These are phyloP conservation scores for Salvator merianae DNA, from an alignment of 2,113 vertebrate genomes.

Conservation along the genomic window DNA sequence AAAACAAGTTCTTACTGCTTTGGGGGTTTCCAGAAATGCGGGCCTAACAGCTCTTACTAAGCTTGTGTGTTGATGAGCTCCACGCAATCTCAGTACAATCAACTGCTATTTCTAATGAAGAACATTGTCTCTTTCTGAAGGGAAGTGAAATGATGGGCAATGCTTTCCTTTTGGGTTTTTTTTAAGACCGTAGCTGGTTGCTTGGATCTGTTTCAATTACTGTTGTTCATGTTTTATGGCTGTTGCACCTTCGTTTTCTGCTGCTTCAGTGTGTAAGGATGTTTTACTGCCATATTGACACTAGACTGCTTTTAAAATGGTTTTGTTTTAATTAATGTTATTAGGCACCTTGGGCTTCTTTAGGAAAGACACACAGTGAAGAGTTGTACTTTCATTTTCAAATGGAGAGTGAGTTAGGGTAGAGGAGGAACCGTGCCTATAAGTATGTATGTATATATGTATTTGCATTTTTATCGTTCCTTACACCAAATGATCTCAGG, in stretches of 20 bases:
- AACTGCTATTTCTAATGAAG: neutral
- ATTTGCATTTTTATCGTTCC: neutral
- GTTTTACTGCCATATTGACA: neutral
- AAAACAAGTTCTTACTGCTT: neutral
- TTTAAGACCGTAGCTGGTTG: neutral
- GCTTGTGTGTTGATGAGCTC: neutral
- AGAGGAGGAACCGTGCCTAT: neutral
- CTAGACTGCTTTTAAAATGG: neutral
- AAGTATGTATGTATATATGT: neutral
- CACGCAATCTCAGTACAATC: neutral
- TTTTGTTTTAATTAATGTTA: neutral
- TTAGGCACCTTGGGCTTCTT: neutral
- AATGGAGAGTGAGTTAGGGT: neutral
- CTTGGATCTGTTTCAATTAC: neutral
- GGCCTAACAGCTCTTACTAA: neutral
- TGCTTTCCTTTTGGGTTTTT: neutral
- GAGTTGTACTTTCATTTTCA: neutral
- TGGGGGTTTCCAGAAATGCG: neutral
- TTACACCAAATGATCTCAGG: too few relatives aligned
- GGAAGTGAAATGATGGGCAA: neutral
- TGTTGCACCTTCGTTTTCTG: neutral
- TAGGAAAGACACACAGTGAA: neutral
- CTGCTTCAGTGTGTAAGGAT: neutral
- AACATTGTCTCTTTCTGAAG: neutral
- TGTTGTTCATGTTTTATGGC: neutral